Evolutionary conservation across 2,113 vertebrate species (phyloP).

Genomic region (Percopsis transmontana): DNA sequence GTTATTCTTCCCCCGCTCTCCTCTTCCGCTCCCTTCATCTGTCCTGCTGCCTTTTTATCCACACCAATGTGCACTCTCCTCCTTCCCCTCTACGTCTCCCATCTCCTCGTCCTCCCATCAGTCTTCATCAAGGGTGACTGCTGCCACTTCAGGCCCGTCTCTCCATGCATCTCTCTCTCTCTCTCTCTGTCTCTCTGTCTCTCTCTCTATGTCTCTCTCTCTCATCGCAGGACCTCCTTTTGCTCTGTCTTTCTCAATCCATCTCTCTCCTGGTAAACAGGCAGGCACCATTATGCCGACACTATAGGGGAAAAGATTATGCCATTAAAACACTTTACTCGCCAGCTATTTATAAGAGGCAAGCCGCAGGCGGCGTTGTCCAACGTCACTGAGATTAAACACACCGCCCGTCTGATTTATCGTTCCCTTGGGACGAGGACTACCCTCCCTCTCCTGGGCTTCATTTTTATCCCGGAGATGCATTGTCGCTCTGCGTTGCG

Average conservation of each 20-base stretch:
- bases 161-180: conserved; percentile 65
- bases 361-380: conserved; percentile 3
- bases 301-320: neutral
- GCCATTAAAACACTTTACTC: conserved; percentile 23
- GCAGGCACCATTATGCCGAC: conserved; percentile 5
- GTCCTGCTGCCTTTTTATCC: neutral
- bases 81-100: conserved; percentile 18
- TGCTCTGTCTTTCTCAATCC: conserved; percentile 46
- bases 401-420: conserved; percentile 33
- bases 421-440: conserved; percentile 7
- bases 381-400: conserved; percentile 36
- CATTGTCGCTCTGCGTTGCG: neutral
- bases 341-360: conserved; percentile 39
- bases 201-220: conserved; percentile 1
- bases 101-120: conserved; percentile 67
- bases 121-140: conserved; percentile 72
- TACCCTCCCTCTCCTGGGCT: neutral
- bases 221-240: neutral
- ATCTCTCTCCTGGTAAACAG: conserved; percentile 44
- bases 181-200: conserved; percentile 43
- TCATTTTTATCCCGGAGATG: conserved; percentile 8
- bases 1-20: neutral
- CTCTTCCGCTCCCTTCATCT: neutral
- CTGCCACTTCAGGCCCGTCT: conserved; percentile 70
- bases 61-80: conserved; percentile 40